These are phyloP conservation scores for Delphinus delphis DNA, from an alignment of 2,113 vertebrate species.

Conservation along the genomic window DNA sequence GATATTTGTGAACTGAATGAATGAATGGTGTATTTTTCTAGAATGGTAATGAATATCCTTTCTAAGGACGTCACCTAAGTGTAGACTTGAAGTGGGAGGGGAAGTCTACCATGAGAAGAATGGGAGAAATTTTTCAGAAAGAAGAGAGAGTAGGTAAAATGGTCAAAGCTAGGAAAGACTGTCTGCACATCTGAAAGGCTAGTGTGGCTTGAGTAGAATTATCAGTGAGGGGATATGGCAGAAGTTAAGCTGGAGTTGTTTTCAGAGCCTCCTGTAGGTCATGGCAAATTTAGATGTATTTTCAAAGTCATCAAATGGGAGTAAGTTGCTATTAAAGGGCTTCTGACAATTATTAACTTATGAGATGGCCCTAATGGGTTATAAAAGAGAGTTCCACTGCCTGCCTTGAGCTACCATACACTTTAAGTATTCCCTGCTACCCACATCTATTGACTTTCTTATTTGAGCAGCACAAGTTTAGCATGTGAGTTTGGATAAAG, in stretches of 20 bases:
- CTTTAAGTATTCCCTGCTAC: background rate
- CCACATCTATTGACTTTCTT: background rate
- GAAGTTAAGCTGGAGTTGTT: background rate
- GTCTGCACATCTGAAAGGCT: background rate
- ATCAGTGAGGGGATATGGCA: rapidly evolving
- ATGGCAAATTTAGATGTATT: background rate
- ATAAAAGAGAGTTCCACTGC: background rate
- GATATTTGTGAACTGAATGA: background rate
- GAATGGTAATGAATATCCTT: background rate
- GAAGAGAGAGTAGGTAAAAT: background rate
- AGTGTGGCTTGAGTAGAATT: background rate
- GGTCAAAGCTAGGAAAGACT: background rate
- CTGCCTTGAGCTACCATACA: background rate
- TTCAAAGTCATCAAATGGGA: background rate
- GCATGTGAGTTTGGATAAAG: background rate
- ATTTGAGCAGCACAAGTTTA: background rate
- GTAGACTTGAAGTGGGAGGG: background rate
- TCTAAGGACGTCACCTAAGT: background rate
- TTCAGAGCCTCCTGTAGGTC: background rate
- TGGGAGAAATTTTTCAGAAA: background rate
- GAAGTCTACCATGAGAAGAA: background rate
- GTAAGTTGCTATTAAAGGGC: background rate
- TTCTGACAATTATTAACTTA: background rate
- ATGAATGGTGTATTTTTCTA: background rate
- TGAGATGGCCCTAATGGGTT: background rate